These are phyloP conservation scores for Meganola albula DNA, from an alignment of 2,888 invertebrate species.

Conservation along the genomic window DNA sequence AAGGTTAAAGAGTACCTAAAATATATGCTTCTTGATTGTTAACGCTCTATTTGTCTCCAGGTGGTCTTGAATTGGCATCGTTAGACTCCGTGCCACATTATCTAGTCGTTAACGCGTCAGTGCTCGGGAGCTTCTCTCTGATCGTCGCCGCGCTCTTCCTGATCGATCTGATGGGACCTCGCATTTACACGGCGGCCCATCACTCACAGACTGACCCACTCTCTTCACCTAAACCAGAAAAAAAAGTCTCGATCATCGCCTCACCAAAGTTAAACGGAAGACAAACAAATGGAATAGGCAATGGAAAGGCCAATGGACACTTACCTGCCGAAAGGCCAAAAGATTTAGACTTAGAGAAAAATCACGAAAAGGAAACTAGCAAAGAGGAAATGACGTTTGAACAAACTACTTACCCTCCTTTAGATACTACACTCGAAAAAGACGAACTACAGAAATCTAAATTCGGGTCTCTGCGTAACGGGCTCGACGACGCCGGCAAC, in stretches of 20 bases:
- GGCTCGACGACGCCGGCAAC: constrained; percentile 59
- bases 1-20: no score
- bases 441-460: constrained; percentile 61
- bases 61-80: constrained; percentile 83
- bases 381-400: constrained; percentile 44
- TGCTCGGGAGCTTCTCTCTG: constrained; percentile 82
- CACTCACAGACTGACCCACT: constrained; percentile 60
- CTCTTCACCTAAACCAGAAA: constrained; percentile 36
- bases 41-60: constrained; percentile 45
- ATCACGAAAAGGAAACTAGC: constrained; percentile 32
- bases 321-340: constrained; percentile 53
- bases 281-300: constrained; percentile 22
- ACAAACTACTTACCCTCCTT: constrained; percentile 47
- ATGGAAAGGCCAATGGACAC: constrained; percentile 33
- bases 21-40: no score
- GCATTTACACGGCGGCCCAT: constrained; percentile 60
- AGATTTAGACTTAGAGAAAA: constrained; percentile 52
- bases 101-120: constrained; percentile 83
- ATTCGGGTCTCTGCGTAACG: constrained; percentile 65
- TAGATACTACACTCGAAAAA: constrained; percentile 42
- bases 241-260: constrained; percentile 26
- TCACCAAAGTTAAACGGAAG: constrained; percentile 17
- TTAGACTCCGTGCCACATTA: constrained; percentile 83
- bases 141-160: constrained; percentile 83
- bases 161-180: constrained; percentile 80